Evolutionary conservation across 2,797 vertebrate species (phyloP).

Genomic region (Esox masquinongy): DNA sequence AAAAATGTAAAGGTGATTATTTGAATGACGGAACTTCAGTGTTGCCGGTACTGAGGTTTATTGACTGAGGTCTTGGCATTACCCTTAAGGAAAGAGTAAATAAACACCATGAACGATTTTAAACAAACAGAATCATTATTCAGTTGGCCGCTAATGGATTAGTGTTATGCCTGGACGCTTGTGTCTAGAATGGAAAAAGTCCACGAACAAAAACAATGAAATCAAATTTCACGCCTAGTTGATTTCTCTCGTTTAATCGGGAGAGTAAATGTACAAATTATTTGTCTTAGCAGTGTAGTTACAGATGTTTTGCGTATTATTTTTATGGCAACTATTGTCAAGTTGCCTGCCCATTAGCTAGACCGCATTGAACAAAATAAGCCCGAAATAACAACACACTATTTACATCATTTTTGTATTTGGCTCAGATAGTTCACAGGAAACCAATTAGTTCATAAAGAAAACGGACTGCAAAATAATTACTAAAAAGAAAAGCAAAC

Average conservation of each 20-base stretch:
- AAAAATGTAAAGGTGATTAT: background rate
- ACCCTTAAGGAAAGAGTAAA: constrained; percentile 46
- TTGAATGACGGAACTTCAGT: background rate
- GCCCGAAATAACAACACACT: background rate
- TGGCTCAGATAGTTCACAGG: background rate
- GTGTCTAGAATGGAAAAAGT: constrained; percentile 59
- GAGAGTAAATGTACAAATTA: constrained; percentile 51
- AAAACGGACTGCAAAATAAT: background rate
- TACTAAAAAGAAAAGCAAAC: background rate
- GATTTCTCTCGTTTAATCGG: constrained; percentile 52
- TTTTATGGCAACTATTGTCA: constrained; percentile 1
- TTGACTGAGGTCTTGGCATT: constrained; percentile 28
- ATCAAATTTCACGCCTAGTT: constrained; percentile 57
- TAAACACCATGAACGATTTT: constrained; percentile 51
- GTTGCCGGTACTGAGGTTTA: background rate
- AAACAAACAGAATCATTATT: constrained; percentile 56
- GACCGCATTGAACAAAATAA: background rate
- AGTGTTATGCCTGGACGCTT: constrained; percentile 57
- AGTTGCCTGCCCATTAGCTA: background rate
- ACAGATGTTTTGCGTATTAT: constrained; percentile 21
- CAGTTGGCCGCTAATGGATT: constrained; percentile 57
- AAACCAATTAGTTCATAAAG: background rate
- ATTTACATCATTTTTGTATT: background rate
- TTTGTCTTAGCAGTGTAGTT: constrained; percentile 27
- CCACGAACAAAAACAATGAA: constrained; percentile 42